These are phyloP conservation scores for Mesaphorura yosii DNA, from an alignment of 1,140 invertebrate species.

Conservation along the genomic window DNA sequence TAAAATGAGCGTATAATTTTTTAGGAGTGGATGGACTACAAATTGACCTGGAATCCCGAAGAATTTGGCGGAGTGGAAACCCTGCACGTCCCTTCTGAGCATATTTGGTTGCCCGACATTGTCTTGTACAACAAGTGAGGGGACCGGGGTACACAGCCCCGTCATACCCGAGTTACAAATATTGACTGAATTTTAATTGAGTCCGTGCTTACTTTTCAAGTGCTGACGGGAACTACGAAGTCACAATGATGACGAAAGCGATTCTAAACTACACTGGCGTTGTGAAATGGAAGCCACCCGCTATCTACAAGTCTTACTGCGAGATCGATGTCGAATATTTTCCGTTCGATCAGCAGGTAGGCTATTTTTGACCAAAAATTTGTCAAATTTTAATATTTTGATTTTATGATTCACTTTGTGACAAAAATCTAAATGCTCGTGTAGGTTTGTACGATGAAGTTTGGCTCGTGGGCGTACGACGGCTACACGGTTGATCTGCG, in stretches of 20 bases:
- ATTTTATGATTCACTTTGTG: too few species aligned
- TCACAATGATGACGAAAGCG: constrained; percentile 93
- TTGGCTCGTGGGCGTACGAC: constrained; percentile 72
- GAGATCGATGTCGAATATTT: constrained; percentile 80
- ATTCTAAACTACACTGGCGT: constrained; percentile 82
- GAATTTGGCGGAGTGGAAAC: constrained; percentile 44
- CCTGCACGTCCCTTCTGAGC: constrained; percentile 41
- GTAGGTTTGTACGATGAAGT: constrained; percentile 94
- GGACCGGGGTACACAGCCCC: too few species aligned
- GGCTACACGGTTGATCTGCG: constrained; percentile 66
- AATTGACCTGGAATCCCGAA: constrained; percentile 45
- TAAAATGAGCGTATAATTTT: not conserved
- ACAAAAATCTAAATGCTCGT: too few species aligned
- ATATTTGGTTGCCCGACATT: constrained; percentile 75
- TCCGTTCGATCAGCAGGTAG: constrained; percentile 52
- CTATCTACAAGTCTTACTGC: constrained; percentile 77
- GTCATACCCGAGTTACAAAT: too few species aligned
- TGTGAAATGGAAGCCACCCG: constrained; percentile 93
- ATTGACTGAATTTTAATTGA: too few species aligned
- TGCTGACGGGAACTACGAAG: constrained; percentile 96
- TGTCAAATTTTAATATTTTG: too few species aligned
- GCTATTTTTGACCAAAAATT: too few species aligned
- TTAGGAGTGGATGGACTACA: constrained; percentile 45
- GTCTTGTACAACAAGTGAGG: constrained; percentile 96
- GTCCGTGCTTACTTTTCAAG: constrained; percentile 43